These are phyloP conservation scores for Synanthedon andrenaeformis DNA, from an alignment of 2,888 invertebrate genomes.

Conservation along the genomic window DNA sequence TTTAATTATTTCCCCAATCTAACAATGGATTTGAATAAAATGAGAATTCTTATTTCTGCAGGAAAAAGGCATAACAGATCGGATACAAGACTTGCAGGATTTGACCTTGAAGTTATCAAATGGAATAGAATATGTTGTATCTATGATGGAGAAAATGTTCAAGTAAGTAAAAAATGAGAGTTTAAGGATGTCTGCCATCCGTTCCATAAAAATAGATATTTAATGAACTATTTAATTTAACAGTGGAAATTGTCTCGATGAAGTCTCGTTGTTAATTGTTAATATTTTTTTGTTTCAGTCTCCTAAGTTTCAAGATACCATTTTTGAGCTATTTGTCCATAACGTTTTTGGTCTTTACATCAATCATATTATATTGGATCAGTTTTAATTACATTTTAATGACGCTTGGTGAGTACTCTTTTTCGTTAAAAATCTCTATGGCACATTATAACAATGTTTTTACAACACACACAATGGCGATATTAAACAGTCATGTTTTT, in stretches of 20 bases:
- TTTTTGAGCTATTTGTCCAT: conserved; percentile 46
- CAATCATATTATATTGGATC: conserved; percentile 34
- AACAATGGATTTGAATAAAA: not conserved
- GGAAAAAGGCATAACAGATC: conserved; percentile 28
- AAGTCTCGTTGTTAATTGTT: not conserved
- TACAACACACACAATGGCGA: no score
- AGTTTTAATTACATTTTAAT: conserved; percentile 51
- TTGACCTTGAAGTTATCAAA: conserved; percentile 40
- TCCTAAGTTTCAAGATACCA: conserved; percentile 50
- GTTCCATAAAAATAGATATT: no score
- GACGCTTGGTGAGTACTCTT: conserved; percentile 36
- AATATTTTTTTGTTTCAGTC: conserved; percentile 30
- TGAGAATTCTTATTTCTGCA: conserved; percentile 15
- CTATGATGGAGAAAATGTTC: conserved; percentile 36
- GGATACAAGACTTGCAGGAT: conserved; percentile 39
- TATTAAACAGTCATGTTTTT: no score
- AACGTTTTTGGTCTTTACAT: conserved; percentile 25
- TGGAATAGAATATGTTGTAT: conserved; percentile 41
- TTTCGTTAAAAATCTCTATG: no score
- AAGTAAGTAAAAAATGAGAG: conserved; percentile 31
- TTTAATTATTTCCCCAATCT: not conserved
- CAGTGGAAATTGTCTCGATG: no score
- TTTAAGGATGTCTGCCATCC: no score
- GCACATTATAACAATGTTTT: no score
- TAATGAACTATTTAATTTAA: no score